phyloP scores from a whole-genome alignment of 2,888 invertebrate species.

The Diaprepes abbreviatus region DNA sequence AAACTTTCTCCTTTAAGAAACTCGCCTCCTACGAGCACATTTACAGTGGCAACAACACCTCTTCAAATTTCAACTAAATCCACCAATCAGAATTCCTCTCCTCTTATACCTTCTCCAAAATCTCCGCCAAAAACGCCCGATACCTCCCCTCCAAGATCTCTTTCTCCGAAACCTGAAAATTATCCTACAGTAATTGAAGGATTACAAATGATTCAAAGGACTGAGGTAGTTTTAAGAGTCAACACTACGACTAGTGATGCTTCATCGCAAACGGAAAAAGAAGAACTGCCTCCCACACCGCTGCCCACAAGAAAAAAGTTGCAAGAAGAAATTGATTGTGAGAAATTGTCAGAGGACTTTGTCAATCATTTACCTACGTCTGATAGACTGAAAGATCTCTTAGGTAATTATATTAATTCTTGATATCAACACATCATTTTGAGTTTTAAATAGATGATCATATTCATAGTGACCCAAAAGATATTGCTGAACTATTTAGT shows the following conservation, averaged over 20 bases:
- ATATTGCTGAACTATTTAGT: no score
- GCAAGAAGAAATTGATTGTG: slow-evolving; percentile 85
- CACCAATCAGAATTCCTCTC: slow-evolving; percentile 30
- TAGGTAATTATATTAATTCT: no score
- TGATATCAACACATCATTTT: no score
- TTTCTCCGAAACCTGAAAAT: slow-evolving; percentile 52
- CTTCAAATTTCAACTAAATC: slow-evolving; percentile 24
- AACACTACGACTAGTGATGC: slow-evolving; percentile 75
- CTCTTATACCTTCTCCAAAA: slow-evolving; percentile 10
- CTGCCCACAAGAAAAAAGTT: slow-evolving; percentile 73
- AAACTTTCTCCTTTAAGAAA: slow-evolving; percentile 58
- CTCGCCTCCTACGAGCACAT: slow-evolving; percentile 54
- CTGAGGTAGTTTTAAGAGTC: slow-evolving; percentile 75
- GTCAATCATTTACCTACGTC: slow-evolving; percentile 74
- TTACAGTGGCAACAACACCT: neutral
- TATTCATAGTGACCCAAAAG: no score
- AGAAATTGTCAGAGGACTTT: slow-evolving; percentile 76
- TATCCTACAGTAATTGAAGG: slow-evolving; percentile 68
- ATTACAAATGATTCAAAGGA: slow-evolving; percentile 74
- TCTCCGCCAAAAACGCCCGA: slow-evolving; percentile 30
- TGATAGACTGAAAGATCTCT: slow-evolving; percentile 77
- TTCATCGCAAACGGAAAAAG: slow-evolving; percentile 66
- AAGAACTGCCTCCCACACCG: slow-evolving; percentile 65
- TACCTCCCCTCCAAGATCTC: slow-evolving; percentile 38
- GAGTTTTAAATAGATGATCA: no score